Evolutionary conservation across 2,113 vertebrate genomes (phyloP).

Genomic region (Neomonachus schauinslandi): DNA sequence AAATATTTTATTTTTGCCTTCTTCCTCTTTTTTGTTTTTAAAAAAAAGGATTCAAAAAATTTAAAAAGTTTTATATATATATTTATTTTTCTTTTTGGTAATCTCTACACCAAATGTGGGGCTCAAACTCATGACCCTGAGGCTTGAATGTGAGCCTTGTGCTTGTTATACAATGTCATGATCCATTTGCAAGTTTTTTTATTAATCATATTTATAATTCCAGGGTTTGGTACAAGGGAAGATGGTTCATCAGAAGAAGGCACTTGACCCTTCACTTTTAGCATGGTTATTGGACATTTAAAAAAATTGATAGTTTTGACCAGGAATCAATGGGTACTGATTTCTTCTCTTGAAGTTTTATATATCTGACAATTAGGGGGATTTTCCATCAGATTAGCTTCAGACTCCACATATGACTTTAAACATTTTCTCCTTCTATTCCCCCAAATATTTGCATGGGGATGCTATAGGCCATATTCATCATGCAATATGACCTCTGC

Average conservation of each 20-base stretch:
- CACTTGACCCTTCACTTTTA: neutral
- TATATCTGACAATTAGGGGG: neutral
- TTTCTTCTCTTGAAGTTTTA: neutral
- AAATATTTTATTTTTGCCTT: constrained; percentile 34
- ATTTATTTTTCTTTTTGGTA: neutral
- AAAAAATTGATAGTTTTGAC: constrained; percentile 5
- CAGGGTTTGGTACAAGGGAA: neutral
- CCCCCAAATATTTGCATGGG: neutral
- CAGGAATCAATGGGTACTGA: neutral
- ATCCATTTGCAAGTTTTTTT: neutral
- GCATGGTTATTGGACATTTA: neutral
- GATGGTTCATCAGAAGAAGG: neutral
- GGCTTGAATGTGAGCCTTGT: constrained; percentile 16
- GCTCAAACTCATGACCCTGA: neutral
- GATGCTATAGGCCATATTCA: neutral
- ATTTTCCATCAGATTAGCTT: constrained; percentile 3
- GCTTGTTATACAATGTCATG: neutral
- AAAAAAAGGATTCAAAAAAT: constrained; percentile 20
- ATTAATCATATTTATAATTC: neutral
- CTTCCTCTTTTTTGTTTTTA: neutral
- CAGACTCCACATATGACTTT: neutral
- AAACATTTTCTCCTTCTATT: neutral
- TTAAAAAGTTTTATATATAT: neutral
- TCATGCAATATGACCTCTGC: neutral
- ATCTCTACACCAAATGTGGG: neutral